Evolutionary conservation across 2,888 invertebrate species (phyloP).

Genomic region (Lottia scabra): DNA sequence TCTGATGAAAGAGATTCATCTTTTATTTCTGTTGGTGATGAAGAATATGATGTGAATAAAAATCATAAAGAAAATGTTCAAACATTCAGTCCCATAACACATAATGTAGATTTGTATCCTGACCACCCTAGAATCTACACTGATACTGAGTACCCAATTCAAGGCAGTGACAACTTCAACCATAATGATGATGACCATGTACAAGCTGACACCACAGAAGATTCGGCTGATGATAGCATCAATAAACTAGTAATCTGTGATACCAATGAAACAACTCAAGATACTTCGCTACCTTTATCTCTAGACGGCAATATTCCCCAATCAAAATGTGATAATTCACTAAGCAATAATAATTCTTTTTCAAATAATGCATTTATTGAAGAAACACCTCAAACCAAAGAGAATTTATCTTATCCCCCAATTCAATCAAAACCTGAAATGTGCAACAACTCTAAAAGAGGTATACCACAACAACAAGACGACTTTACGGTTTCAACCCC

Average conservation of each 20-base stretch:
- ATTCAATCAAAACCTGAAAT: too few relatives aligned
- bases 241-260: neutral
- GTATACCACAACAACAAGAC: too few relatives aligned
- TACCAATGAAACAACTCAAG: neutral
- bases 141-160: neutral
- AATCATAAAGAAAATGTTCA: neutral
- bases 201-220: conserved; percentile 1
- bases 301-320: neutral
- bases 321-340: neutral
- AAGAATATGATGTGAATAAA: neutral
- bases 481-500: too few relatives aligned
- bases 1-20: neutral
- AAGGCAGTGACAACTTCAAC: neutral
- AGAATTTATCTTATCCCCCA: too few relatives aligned
- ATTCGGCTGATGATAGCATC: neutral
- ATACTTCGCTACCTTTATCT: neutral
- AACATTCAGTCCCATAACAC: too few relatives aligned
- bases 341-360: neutral
- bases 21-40: neutral
- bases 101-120: neutral
- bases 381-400: too few relatives aligned
- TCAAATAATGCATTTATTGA: too few relatives aligned
- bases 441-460: too few relatives aligned
- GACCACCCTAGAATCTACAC: neutral
- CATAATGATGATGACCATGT: neutral